phyloP scores from a whole-genome alignment of 2,888 invertebrate genomes.

The Dasysyrphus tricinctus region DNA sequence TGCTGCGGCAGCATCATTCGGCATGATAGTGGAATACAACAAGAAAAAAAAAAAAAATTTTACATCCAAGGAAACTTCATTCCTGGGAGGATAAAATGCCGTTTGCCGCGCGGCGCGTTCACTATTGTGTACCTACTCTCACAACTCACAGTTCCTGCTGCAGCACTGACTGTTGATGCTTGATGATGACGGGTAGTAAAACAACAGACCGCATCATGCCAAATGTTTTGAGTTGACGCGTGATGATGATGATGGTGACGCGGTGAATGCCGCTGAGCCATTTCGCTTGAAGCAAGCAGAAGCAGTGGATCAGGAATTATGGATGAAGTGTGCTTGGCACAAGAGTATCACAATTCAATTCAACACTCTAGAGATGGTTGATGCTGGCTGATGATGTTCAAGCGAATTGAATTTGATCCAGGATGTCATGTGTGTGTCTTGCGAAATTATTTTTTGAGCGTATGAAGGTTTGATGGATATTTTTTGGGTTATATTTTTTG shows the following conservation, averaged over 20 bases:
- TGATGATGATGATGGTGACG: constrained; percentile 50
- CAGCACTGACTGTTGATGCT: constrained; percentile 30
- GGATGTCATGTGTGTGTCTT: constrained; percentile 14
- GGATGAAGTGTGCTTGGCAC: constrained; percentile 48
- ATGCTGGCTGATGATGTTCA: constrained; percentile 9
- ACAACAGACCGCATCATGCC: constrained; percentile 70
- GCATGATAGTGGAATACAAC: constrained; percentile 32
- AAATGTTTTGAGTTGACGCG: constrained; percentile 68
- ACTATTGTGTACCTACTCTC: constrained; percentile 26
- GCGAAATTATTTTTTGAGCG: neutral
- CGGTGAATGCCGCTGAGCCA: constrained; percentile 41
- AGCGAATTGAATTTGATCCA: constrained; percentile 39
- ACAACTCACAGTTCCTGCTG: constrained; percentile 25
- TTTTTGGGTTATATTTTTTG: neutral
- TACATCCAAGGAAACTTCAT: constrained; percentile 60
- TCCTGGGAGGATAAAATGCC: constrained; percentile 63
- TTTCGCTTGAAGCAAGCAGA: constrained; percentile 9
- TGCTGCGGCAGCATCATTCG: constrained; percentile 10
- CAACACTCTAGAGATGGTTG: constrained; percentile 57
- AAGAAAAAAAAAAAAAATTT: constrained; percentile 50
- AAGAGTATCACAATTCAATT: constrained; percentile 54
- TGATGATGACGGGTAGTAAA: constrained; percentile 59
- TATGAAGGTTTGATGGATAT: neutral
- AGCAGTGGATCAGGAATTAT: constrained; percentile 17
- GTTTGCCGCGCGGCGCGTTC: constrained; percentile 42